Evolutionary conservation across 2,113 vertebrate genomes (phyloP).

Genomic region (Erythrolamprus reginae): DNA sequence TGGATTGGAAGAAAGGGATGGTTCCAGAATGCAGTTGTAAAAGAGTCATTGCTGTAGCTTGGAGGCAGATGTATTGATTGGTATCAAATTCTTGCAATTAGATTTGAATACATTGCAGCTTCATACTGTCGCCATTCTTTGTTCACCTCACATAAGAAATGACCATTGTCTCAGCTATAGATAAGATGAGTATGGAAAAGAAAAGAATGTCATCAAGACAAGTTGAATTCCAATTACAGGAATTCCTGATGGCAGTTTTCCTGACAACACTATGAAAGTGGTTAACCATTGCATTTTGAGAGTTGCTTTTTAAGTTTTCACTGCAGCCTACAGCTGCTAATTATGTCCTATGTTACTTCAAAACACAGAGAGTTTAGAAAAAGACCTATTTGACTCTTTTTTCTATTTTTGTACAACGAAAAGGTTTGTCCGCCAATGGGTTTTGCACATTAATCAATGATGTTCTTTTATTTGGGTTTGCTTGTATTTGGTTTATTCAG

Average conservation of each 20-base stretch:
- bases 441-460: not conserved
- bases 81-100: not conserved
- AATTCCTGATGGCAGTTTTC: not conserved
- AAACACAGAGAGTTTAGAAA: not conserved
- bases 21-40: not conserved
- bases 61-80: not conserved
- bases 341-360: not conserved
- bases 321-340: not conserved
- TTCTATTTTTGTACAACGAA: not conserved
- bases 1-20: not conserved
- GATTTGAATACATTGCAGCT: not conserved
- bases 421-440: not conserved
- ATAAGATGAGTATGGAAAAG: not conserved
- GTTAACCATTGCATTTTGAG: not conserved
- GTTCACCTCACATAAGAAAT: not conserved
- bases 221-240: not conserved
- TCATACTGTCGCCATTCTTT: not conserved
- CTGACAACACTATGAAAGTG: not conserved
- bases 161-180: not conserved
- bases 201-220: not conserved
- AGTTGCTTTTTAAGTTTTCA: not conserved
- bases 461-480: not conserved
- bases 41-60: not conserved
- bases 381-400: not conserved
- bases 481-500: not conserved